phyloP scores from a whole-genome alignment of 2,888 invertebrate species.

The Toxonevra muliebris region DNA sequence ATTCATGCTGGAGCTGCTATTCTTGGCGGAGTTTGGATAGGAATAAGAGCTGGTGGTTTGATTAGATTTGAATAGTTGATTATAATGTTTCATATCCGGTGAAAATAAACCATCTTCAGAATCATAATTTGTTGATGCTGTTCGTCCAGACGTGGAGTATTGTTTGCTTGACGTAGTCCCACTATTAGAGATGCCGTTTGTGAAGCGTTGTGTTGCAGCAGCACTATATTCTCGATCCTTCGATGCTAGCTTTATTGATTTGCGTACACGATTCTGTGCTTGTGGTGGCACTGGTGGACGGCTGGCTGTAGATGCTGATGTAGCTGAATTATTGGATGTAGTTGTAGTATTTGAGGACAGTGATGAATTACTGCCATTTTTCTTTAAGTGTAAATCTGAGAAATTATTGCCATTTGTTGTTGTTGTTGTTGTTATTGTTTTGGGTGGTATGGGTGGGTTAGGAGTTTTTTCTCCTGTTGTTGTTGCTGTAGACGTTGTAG shows the following conservation, averaged over 20 bases:
- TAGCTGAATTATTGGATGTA: constrained; percentile 25
- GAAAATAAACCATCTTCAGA: constrained; percentile 41
- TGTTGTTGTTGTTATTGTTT: constrained; percentile 19
- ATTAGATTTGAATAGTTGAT: too few species aligned
- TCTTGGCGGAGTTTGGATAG: constrained; percentile 1
- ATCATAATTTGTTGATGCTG: constrained; percentile 31
- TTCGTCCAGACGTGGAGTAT: too few species aligned
- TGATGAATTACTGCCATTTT: constrained; percentile 46
- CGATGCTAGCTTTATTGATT: constrained; percentile 45
- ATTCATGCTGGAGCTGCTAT: background rate
- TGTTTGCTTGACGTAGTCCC: constrained; percentile 3
- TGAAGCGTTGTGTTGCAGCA: constrained; percentile 15
- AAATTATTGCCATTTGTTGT: constrained; percentile 19
- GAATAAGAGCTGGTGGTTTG: background rate
- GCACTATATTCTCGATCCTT: constrained; percentile 51
- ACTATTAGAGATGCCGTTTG: background rate
- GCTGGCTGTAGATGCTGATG: constrained; percentile 22
- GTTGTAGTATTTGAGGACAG: constrained; percentile 44
- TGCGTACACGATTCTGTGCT: constrained; percentile 53
- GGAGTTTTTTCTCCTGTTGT: constrained; percentile 14
- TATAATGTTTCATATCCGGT: background rate
- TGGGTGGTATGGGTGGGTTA: constrained; percentile 11
- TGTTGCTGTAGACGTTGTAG: constrained; percentile 34
- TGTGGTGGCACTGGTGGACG: constrained; percentile 60
- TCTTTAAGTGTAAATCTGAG: constrained; percentile 11